Evolutionary conservation across 37 sponge, comb jelly and placozoan species (phyloP), one percentile per base, ranked within the genome.

Genomic region (Aphrocallistes beatrix): DNA sequence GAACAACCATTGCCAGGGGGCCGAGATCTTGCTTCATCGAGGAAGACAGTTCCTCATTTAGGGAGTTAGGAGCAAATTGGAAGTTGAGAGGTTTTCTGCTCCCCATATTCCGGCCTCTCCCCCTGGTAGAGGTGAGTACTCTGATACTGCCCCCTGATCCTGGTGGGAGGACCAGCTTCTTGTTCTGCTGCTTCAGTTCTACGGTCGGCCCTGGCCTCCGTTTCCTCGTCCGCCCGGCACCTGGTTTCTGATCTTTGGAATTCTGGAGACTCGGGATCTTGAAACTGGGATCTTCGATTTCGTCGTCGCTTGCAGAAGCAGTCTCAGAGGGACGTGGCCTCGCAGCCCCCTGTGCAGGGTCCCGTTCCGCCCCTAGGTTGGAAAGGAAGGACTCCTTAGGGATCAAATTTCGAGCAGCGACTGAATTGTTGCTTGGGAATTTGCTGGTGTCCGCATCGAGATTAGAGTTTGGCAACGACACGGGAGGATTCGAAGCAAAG

Each of bases 181-280:
- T 60, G 34, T 3, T 19, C 34, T 60, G 10, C 75, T 60, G 75
- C 34, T 60, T 60, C 8, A 13, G 21, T 3, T 60, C 75, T 30
- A 13, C 34, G 25, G 28, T 30, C 25, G 75, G 8, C 25, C 75
- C 75, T 32, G 75, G 75, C n/a, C 75, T 60, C n/a, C n/a, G n/a
- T n/a, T n/a, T n/a, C 75, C n/a, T 60, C 75, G 28, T 60, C 6
- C 75, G 75, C 75, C 75, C 75, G 25, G 75, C 28, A 60, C n/a
- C n/a, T n/a, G n/a, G 75, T 13, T 60, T 60, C 75, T 60, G 75
- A 30, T 13, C n/a, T n/a, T n/a, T n/a, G n/a, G n/a, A n/a, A n/a
- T n/a, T n/a, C n/a, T n/a, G 10, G 45, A 42, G 45, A 16, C 45
- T 6, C 10, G 13, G 13, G 28, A 60, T 60, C 3, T 60, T 13